Conservation (phyloP, 2,797 vertebrate species). For the Taenioides sp. region DNA sequence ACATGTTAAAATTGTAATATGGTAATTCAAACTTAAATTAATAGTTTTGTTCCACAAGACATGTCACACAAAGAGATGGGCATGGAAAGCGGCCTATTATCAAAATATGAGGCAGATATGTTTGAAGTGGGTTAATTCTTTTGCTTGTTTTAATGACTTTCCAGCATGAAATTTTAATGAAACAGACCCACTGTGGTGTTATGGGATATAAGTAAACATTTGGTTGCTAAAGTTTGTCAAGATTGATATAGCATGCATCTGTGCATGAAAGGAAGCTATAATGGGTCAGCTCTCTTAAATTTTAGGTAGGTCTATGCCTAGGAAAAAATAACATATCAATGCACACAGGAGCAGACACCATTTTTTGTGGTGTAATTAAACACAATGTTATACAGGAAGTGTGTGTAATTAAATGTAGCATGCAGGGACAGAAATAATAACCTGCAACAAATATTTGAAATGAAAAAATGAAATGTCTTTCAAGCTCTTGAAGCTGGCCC, state of each 20-base stretch:
- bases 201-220: neutral
- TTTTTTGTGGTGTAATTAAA: conserved; percentile 3
- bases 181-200: neutral
- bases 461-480: conserved; percentile 4
- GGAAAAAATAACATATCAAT: neutral
- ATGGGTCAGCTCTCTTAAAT: conserved; percentile 14
- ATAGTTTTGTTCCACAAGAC: conserved; percentile 68
- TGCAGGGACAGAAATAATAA: conserved; percentile 36
- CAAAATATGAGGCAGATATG: conserved; percentile 30
- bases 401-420: conserved; percentile 28
- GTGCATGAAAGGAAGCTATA: conserved; percentile 12
- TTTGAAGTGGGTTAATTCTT: conserved; percentile 21
- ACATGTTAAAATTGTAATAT: neutral
- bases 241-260: conserved; percentile 4
- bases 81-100: conserved; percentile 29
- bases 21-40: neutral
- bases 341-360: conserved; percentile 19
- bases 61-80: conserved; percentile 78
- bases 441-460: conserved; percentile 20
- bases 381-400: neutral
- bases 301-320: neutral
- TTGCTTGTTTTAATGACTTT: neutral
- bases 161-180: conserved; percentile 5
- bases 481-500: conserved; percentile 53
- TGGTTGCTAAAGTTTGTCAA: neutral